These are phyloP conservation scores for Apodemus agrarius DNA, from an alignment of 2,797 vertebrate genomes.

Conservation along the genomic window DNA sequence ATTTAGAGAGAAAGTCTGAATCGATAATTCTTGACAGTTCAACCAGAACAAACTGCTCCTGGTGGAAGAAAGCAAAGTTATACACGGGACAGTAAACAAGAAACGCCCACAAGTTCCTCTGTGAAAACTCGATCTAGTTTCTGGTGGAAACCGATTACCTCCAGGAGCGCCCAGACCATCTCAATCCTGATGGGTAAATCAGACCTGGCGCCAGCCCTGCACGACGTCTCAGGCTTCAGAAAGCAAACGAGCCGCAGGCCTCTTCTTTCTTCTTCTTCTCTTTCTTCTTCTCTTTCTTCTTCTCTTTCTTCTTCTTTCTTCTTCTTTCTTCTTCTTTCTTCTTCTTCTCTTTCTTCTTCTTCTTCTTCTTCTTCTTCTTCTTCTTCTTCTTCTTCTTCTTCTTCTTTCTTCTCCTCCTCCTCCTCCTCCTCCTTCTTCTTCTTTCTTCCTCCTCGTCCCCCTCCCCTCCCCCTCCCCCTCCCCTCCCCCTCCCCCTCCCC, in stretches of 20 bases:
- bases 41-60: conserved; percentile 97
- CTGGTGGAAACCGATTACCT: not conserved
- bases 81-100: not conserved
- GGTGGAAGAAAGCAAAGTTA: conserved; percentile 56
- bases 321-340: too few species aligned
- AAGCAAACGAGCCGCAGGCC: not conserved
- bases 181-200: not conserved
- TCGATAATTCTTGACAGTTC: conserved; percentile 96
- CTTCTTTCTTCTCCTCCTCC: too few species aligned
- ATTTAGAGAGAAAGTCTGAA: conserved; percentile 94
- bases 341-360: too few species aligned
- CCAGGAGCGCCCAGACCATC: not conserved
- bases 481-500: too few species aligned
- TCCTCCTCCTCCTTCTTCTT: too few species aligned
- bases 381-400: too few species aligned
- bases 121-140: not conserved
- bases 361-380: too few species aligned
- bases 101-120: not conserved
- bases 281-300: too few species aligned
- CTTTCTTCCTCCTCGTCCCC: too few species aligned
- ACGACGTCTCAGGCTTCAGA: fast-evolving
- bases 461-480: too few species aligned
- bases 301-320: too few species aligned
- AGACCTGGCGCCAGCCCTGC: fast-evolving
- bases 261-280: conserved; percentile 4